Conservation (phyloP, 2,888 invertebrate genomes). For the Seira ritae region DNA sequence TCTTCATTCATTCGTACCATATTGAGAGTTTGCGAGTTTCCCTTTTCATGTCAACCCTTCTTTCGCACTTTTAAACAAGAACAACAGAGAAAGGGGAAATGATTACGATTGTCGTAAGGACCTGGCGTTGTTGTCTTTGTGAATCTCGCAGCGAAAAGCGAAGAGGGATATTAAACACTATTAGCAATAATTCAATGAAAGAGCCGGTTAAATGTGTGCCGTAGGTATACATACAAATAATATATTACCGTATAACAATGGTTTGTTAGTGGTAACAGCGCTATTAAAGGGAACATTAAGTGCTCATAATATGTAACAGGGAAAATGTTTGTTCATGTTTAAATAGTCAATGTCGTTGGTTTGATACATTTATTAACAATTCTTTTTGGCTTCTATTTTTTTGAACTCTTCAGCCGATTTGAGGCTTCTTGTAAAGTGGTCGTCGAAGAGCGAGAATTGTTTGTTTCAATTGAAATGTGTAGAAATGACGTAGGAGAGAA, state of each 20-base stretch:
- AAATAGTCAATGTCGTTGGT: conserved; percentile 15
- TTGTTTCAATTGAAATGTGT: neutral
- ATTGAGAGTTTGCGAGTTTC: no score
- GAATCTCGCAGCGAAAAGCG: neutral
- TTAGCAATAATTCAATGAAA: conserved; percentile 61
- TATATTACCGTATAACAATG: conserved; percentile 26
- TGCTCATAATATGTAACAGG: conserved; percentile 46
- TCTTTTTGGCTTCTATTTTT: neutral
- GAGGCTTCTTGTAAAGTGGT: neutral
- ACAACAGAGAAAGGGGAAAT: neutral
- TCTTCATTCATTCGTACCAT: no score
- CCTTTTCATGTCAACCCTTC: neutral
- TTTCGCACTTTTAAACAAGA: neutral
- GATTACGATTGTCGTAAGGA: neutral
- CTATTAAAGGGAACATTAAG: conserved; percentile 52
- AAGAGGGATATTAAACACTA: conserved; percentile 53
- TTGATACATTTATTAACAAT: neutral
- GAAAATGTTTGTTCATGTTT: neutral
- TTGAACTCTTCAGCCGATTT: neutral
- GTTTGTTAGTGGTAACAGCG: conserved; percentile 45
- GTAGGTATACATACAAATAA: conserved; percentile 13
- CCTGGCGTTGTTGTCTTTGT: neutral
- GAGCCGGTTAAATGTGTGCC: conserved; percentile 43
- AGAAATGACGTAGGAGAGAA: neutral
- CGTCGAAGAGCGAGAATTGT: neutral